A percentile compares a stretch with the other conserved stretches of the same genome.
Conservation (phyloP, 2,888 invertebrate species). For the Panzeria rudis region DNA sequence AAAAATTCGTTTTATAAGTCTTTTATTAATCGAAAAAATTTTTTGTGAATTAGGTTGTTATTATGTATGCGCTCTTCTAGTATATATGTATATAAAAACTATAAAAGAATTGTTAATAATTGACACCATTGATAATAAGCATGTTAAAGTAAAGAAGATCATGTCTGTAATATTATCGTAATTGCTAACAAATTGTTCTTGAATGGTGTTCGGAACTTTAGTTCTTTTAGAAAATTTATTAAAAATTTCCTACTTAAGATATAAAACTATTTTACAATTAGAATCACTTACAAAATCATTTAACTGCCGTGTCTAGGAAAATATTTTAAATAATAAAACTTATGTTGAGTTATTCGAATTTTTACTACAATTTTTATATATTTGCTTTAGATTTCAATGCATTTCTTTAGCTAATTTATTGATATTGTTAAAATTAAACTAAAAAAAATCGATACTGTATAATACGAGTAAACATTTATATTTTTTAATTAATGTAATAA, state of each 20-base stretch:
- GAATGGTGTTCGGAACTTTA: conserved; percentile 8
- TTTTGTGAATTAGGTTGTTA: no score
- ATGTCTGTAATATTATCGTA: neutral
- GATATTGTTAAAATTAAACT: conserved; percentile 28
- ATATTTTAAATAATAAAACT: conserved; percentile 10
- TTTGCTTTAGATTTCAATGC: conserved; percentile 45
- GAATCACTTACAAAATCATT: conserved; percentile 4
- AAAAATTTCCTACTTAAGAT: conserved; percentile 27
- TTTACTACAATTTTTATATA: neutral
- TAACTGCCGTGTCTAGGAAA: conserved; percentile 23
- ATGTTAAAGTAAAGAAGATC: neutral
- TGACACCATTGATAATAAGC: neutral
- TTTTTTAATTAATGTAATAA: conserved; percentile 43
- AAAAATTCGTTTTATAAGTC: no score
- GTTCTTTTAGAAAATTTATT: neutral
- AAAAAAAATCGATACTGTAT: conserved; percentile 7
- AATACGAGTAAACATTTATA: conserved; percentile 12
- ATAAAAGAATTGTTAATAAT: conserved; percentile 5
- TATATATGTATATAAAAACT: neutral
- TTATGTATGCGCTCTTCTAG: conserved; percentile 60
- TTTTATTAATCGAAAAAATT: no score
- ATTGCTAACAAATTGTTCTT: neutral
- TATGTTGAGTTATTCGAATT: neutral
- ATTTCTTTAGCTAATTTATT: conserved; percentile 66
- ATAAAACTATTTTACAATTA: neutral